A percentile compares a stretch with the other conserved stretches of the same genome.
Conservation (phyloP, 2,888 invertebrate species). For the Aleiodes alternator region DNA sequence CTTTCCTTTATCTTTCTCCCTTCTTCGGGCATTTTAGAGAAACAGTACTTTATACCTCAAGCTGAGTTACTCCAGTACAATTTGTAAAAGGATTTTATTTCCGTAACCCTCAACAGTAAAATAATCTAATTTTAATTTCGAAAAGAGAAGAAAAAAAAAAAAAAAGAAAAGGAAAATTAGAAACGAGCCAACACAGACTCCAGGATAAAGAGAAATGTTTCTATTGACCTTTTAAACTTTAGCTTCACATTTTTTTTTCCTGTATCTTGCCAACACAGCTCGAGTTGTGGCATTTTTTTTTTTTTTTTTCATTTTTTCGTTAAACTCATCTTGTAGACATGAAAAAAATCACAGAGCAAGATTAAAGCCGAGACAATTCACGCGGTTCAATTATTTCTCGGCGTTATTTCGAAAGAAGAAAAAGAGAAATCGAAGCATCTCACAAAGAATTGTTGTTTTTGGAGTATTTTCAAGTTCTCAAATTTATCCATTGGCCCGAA, state of each 20-base stretch:
- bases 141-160: constrained; percentile 32
- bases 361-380: constrained; percentile 32
- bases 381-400: constrained; percentile 17
- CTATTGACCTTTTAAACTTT: constrained; percentile 23
- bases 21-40: constrained; percentile 30
- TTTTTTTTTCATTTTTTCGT: neutral
- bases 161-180: no score
- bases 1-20: constrained; percentile 45
- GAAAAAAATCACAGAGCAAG: constrained; percentile 36
- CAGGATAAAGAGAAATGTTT: constrained; percentile 35
- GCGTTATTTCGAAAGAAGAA: neutral
- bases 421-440: no score
- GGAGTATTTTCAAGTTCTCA: no score
- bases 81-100: neutral
- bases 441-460: no score
- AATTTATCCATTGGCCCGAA: constrained; percentile 36
- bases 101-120: neutral
- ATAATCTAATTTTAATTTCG: constrained; percentile 45
- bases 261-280: constrained; percentile 4
- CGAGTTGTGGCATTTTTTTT: constrained; percentile 26
- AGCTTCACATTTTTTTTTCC: neutral
- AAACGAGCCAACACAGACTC: constrained; percentile 1
- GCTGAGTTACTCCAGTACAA: neutral
- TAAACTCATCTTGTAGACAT: constrained; percentile 26
- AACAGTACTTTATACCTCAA: neutral